Evolutionary conservation across 2,888 invertebrate species (phyloP).

Genomic region (Drosophila conformis): DNA sequence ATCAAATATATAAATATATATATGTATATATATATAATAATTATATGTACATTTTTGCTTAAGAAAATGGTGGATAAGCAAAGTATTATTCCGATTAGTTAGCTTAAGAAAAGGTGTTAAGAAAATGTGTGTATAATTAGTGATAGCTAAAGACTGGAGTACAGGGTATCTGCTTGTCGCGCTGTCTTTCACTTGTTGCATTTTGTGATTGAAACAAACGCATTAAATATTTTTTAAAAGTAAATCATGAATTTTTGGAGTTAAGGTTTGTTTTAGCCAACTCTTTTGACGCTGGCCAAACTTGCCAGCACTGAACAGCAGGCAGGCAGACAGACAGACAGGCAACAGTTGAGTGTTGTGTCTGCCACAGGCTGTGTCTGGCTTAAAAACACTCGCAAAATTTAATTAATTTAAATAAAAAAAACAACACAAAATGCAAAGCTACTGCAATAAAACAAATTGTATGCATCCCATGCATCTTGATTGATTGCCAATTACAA

Average conservation of each 20-base stretch:
- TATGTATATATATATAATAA: background rate
- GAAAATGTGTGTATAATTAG: background rate
- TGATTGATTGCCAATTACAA: constrained; percentile 82
- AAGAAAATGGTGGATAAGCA: no score
- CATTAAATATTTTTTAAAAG: background rate
- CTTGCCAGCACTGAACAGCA: background rate
- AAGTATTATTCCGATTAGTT: background rate
- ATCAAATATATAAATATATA: background rate
- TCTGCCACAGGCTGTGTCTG: constrained; percentile 59
- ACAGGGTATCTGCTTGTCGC: background rate
- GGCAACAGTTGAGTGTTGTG: constrained; percentile 24
- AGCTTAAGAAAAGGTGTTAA: background rate
- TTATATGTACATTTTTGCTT: no score
- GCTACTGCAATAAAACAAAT: constrained; percentile 54
- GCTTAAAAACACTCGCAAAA: constrained; percentile 61
- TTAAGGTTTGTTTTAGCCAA: background rate
- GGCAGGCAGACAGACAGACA: background rate
- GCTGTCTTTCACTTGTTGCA: background rate
- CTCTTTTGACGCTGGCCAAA: background rate
- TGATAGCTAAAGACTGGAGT: background rate
- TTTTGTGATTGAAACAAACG: background rate
- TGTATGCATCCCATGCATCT: constrained; percentile 74
- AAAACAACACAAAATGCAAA: constrained; percentile 11
- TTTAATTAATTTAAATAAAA: constrained; percentile 72
- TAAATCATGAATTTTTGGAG: background rate